Evolutionary conservation across 2,797 vertebrate genomes (phyloP), one percentile per base, ranked within the genome.

Genomic region (Crypturellus tataupa): DNA sequence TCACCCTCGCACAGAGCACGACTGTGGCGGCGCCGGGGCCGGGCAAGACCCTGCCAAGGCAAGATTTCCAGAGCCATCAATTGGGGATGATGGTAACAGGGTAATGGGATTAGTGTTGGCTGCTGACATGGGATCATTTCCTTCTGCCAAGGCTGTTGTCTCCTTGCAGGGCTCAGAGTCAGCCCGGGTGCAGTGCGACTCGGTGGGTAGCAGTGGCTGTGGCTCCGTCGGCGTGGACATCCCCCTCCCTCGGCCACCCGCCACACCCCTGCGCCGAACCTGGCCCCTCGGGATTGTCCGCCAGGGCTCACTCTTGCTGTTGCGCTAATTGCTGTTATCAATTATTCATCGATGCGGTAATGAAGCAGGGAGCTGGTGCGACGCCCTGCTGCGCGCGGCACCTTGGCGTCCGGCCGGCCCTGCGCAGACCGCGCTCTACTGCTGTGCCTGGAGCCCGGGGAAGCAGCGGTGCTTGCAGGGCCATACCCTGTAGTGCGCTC

Each of bases 261-360:
- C 19, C 2, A 33, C 3, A 2, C 60, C 0, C 2, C 13, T 0
- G 31, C 25, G 40, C 31, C 6, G 27, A 14, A 29, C 73, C 35
- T 53, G 19, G 67, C 70, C 64, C 20, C 5, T 68, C 4, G 59
- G 42, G 13, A 15, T 68, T 27, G 3, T 29, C 3, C 49, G 42
- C 20, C 84, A 1, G 1, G 3, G 1, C 64, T 73, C 9, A 87
- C 79, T 56, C 75, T 63, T 64, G 70, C 85, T 88, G 76, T 77
- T 58, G 4, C 11, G 2, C 37, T 86, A 69, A 94, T 95, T 92
- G 91, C 70, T 92, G n/a, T 37, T 21, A 93, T 93, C 80, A 89
- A 85, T 94, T 94, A 90, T 93, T 92, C 59, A 92, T 93, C 1
- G 2, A 6, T 35, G 68, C 80, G n/a, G 51, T 68, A 70, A 79